Percentiles rank a stretch among this genome's conserved stretches.
phyloP scores from a whole-genome alignment of 1,140 invertebrate genomes.

The Conus ventricosus region DNA sequence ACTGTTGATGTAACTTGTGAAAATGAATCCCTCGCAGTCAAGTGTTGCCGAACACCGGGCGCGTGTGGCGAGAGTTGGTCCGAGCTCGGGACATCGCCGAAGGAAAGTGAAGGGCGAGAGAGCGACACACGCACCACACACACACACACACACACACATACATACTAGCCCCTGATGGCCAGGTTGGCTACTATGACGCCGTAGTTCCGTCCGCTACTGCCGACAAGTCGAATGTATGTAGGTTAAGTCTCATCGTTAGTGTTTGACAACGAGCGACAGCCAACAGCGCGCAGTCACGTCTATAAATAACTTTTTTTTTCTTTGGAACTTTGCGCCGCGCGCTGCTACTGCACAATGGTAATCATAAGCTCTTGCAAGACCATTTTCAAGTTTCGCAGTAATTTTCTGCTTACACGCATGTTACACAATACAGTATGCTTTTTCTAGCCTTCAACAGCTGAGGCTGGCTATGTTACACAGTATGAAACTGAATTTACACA shows the following conservation, averaged over 20 bases:
- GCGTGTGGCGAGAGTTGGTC: neutral
- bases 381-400: too few relatives aligned
- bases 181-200: neutral
- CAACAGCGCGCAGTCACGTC: neutral
- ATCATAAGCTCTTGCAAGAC: too few relatives aligned
- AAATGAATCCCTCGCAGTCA: neutral
- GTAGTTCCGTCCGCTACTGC: neutral
- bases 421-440: too few relatives aligned
- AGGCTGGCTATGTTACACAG: too few relatives aligned
- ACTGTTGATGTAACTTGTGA: too few relatives aligned
- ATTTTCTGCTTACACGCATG: too few relatives aligned
- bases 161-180: neutral
- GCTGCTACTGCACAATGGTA: too few relatives aligned
- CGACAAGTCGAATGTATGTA: neutral
- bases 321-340: neutral
- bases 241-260: neutral
- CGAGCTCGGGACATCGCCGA: neutral
- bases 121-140: too few relatives aligned
- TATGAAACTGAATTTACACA: too few relatives aligned
- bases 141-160: too few relatives aligned
- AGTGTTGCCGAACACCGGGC: neutral
- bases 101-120: neutral
- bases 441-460: too few relatives aligned
- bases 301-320: neutral
- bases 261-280: too few relatives aligned